phyloP scores from a whole-genome alignment of 2,113 vertebrate genomes.

The Porphyrio hochstetteri region DNA sequence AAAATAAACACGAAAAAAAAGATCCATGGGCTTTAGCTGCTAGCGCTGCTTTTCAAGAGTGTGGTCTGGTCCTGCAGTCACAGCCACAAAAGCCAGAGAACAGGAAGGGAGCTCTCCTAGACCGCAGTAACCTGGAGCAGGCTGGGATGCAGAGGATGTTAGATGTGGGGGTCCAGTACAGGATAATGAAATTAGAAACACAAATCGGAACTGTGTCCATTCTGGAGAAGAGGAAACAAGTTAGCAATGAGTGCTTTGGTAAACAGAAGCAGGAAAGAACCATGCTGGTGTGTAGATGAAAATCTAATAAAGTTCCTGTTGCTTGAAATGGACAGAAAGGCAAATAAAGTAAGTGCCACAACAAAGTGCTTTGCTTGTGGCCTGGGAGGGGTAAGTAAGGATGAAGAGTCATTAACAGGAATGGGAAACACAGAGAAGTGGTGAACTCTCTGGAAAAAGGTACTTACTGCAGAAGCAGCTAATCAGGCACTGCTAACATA shows the following conservation, averaged over 20 bases:
- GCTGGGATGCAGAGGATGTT: background rate
- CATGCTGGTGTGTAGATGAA: too few species aligned
- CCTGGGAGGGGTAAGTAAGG: too few species aligned
- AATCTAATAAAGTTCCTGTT: too few species aligned
- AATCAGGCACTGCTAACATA: background rate
- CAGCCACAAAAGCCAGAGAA: background rate
- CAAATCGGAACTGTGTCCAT: background rate
- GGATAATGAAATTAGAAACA: background rate
- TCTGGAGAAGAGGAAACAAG: too few species aligned
- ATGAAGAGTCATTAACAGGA: too few species aligned
- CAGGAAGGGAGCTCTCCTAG: background rate
- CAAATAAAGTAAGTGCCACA: too few species aligned
- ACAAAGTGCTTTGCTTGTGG: too few species aligned
- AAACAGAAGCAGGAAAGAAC: too few species aligned
- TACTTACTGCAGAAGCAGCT: background rate
- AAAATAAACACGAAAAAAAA: background rate
- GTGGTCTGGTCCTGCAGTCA: background rate
- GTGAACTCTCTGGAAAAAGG: background rate
- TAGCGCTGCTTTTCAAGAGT: background rate
- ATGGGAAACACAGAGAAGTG: too few species aligned
- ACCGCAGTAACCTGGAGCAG: background rate
- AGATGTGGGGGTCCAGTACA: background rate
- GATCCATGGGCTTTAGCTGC: background rate
- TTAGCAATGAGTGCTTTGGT: too few species aligned
- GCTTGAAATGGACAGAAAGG: too few species aligned